Evolutionary conservation across 2,888 invertebrate species (phyloP).

Genomic region (Chalcosyrphus nemorum): DNA sequence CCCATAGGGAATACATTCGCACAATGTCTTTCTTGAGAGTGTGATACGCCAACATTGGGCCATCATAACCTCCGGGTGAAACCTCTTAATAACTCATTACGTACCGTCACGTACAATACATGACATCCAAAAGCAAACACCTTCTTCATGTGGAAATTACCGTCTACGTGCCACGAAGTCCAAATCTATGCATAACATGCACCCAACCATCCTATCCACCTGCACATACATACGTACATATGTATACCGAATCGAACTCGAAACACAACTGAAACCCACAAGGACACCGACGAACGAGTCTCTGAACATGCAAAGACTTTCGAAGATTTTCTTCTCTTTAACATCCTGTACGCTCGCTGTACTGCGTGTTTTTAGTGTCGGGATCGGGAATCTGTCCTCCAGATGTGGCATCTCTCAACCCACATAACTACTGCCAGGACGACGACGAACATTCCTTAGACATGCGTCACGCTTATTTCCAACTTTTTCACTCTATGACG

Average conservation of each 20-base stretch:
- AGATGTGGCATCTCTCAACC: not conserved
- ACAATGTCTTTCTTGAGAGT: not conserved
- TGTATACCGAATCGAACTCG: not conserved
- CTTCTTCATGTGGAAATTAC: conserved; percentile 43
- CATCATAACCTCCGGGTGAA: conserved; percentile 34
- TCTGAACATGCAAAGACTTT: conserved; percentile 22
- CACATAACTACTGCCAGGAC: not conserved
- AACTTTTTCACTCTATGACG: conserved; percentile 29
- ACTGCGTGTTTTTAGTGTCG: not conserved
- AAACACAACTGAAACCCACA: conserved; percentile 15
- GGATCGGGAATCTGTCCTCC: not conserved
- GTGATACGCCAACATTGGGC: conserved; percentile 13
- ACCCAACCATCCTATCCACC: not conserved
- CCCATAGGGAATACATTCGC: not conserved
- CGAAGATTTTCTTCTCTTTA: conserved; percentile 11
- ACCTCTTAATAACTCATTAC: conserved; percentile 67
- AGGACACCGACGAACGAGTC: not conserved
- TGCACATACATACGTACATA: not conserved
- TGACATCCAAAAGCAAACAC: conserved; percentile 50
- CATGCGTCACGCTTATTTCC: conserved; percentile 30
- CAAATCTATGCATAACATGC: conserved; percentile 29
- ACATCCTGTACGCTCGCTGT: too few species aligned
- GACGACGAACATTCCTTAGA: conserved; percentile 3
- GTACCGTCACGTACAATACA: conserved; percentile 54
- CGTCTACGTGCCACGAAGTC: conserved; percentile 41